These are phyloP conservation scores for Pangasianodon hypophthalmus DNA, from an alignment of 2,113 vertebrate species.

Conservation along the genomic window DNA sequence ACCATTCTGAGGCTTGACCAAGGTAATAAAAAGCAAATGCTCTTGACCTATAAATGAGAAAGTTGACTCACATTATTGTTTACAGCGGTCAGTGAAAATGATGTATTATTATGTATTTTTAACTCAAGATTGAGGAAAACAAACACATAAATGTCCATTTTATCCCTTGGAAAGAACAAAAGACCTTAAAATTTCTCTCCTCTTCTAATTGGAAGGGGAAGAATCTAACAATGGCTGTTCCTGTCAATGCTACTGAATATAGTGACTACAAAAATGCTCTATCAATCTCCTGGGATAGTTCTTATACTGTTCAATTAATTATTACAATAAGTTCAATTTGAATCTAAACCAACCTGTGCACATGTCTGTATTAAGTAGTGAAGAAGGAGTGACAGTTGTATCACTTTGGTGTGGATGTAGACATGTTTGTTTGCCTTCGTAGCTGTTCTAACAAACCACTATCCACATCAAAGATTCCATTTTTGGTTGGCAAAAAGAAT, in stretches of 20 bases:
- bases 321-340: neutral
- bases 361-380: neutral
- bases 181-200: neutral
- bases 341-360: neutral
- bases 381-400: neutral
- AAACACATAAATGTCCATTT: neutral
- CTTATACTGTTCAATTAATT: neutral
- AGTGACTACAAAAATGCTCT: neutral
- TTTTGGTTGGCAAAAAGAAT: neutral
- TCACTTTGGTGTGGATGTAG: neutral
- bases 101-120: conserved; percentile 20
- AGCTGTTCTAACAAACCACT: neutral
- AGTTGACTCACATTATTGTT: conserved; percentile 16
- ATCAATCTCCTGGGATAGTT: neutral
- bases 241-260: neutral
- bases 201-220: conserved; percentile 6
- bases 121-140: neutral
- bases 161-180: neutral
- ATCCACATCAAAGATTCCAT: neutral
- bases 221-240: neutral
- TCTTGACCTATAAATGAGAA: conserved; percentile 16
- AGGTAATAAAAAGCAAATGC: conserved; percentile 21
- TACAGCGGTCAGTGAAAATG: conserved; percentile 18
- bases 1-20: conserved; percentile 1
- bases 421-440: neutral